Percentiles rank a stretch among this genome's conserved stretches.
These are phyloP conservation scores for Ectemnius continuus DNA, from an alignment of 2,888 invertebrate genomes.

Conservation along the genomic window DNA sequence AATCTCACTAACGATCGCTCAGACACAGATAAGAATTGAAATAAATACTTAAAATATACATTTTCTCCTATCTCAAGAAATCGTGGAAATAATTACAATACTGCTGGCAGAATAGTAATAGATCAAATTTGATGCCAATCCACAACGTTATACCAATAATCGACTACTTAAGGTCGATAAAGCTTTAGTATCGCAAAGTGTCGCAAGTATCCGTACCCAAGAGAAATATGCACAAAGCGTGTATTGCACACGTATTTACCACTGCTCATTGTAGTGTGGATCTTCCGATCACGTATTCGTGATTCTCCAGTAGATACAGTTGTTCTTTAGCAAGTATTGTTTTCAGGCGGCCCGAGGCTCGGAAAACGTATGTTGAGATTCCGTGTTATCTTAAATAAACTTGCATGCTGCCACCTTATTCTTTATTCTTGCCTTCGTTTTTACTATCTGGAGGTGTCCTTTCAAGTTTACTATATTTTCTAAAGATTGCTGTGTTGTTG, in stretches of 20 bases:
- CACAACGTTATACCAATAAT: neutral
- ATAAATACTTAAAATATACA: too few species aligned
- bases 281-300: constrained; percentile 45
- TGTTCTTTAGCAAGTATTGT: constrained; percentile 69
- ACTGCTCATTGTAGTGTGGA: constrained; percentile 31
- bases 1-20: neutral
- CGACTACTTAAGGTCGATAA: neutral
- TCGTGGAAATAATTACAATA: too few species aligned
- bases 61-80: too few species aligned
- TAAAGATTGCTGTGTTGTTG: constrained; percentile 10
- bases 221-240: constrained; percentile 11
- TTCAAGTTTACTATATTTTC: constrained; percentile 8
- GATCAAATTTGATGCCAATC: neutral
- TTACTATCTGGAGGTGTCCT: constrained; percentile 15
- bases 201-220: neutral
- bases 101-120: neutral
- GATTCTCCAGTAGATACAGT: constrained; percentile 52
- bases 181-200: neutral
- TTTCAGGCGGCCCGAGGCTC: constrained; percentile 77
- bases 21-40: neutral
- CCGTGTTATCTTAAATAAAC: constrained; percentile 42
- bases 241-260: constrained; percentile 19
- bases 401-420: constrained; percentile 50
- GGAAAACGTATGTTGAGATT: constrained; percentile 75
- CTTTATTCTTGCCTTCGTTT: constrained; percentile 14